Evolutionary conservation across 2,113 vertebrate genomes (phyloP).

Genomic region (Mesoclemmys tuberculata): DNA sequence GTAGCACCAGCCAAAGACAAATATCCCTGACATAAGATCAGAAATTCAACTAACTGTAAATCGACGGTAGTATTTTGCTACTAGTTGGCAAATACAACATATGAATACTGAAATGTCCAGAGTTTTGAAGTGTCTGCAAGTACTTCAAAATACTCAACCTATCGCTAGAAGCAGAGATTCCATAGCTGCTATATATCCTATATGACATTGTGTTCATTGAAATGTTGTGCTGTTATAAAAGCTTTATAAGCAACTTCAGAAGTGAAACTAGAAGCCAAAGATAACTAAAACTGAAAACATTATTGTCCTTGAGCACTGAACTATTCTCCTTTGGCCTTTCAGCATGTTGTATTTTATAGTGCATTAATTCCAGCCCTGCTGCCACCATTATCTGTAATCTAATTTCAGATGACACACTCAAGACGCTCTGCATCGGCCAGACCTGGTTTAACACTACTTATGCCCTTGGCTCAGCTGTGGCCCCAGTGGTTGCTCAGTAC

Average conservation of each 20-base stretch:
- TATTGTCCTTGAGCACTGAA: background rate
- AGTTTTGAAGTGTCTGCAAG: background rate
- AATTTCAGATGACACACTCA: constrained; percentile 9
- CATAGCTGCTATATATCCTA: background rate
- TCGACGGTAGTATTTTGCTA: background rate
- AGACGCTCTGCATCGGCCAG: background rate
- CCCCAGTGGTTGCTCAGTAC: background rate
- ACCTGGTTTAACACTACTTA: background rate
- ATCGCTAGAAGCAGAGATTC: fast-evolving
- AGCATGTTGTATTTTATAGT: background rate
- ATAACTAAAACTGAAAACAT: background rate
- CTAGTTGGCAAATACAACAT: background rate
- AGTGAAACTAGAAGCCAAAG: background rate
- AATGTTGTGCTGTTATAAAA: background rate
- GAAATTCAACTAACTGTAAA: background rate
- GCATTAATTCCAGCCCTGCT: background rate
- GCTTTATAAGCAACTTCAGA: background rate
- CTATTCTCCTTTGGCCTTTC: background rate
- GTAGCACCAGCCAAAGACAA: background rate
- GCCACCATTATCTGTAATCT: background rate
- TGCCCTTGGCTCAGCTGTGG: background rate
- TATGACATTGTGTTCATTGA: background rate
- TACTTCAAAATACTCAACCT: background rate
- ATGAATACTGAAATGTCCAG: background rate
- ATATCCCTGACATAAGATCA: background rate